Evolutionary conservation across 1,140 invertebrate genomes (phyloP).

Genomic region (Chionoecetes opilio): DNA sequence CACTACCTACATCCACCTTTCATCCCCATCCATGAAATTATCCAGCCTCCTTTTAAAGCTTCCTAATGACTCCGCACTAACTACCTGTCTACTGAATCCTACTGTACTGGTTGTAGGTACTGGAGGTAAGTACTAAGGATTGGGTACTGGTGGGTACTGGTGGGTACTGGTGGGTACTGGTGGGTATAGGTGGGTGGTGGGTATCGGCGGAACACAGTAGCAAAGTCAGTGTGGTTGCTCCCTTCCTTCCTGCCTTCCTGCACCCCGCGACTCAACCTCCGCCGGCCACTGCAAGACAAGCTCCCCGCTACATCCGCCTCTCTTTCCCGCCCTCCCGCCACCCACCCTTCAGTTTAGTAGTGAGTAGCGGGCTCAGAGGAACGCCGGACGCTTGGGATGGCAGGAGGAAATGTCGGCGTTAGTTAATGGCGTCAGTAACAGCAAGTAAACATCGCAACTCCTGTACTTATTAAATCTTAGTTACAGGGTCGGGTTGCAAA

Average conservation of each 20-base stretch:
- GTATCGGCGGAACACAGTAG: constrained; percentile 51
- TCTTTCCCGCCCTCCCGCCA: background rate
- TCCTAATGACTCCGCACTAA: no score
- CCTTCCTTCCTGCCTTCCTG: background rate
- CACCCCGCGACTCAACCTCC: background rate
- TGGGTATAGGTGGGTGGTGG: background rate
- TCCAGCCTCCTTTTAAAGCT: no score
- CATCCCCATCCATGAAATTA: no score
- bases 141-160: no score
- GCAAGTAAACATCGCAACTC: background rate
- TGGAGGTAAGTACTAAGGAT: no score
- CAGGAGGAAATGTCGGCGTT: background rate
- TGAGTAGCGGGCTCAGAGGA: background rate
- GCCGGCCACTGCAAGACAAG: background rate
- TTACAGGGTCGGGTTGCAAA: background rate
- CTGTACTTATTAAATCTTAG: constrained; percentile 10
- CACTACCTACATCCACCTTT: no score
- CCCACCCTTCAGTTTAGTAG: background rate
- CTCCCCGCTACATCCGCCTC: background rate
- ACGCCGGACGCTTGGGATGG: background rate
- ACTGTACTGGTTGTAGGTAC: no score
- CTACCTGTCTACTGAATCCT: no score
- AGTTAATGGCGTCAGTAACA: background rate
- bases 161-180: background rate
- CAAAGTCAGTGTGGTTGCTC: background rate